Percentiles rank a stretch among this genome's conserved stretches.
Evolutionary conservation across 2,888 invertebrate species (phyloP).

Genomic region (Limenitis camilla): DNA sequence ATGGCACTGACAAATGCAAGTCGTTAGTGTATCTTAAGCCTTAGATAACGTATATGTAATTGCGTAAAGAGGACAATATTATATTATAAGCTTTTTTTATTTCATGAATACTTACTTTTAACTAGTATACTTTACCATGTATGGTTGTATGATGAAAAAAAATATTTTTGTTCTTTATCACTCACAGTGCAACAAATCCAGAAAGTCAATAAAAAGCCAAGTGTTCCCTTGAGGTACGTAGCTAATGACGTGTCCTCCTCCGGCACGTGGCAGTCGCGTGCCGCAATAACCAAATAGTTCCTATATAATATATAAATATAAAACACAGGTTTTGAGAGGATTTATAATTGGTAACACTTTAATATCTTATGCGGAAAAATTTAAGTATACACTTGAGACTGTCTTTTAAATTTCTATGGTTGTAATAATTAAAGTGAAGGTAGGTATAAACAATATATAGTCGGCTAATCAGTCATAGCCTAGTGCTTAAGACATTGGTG

Average conservation of each 20-base stretch:
- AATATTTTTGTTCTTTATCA: constrained; percentile 4
- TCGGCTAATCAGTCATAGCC: too few species aligned
- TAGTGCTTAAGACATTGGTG: too few species aligned
- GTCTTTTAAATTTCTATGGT: background rate
- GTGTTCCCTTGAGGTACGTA: constrained; percentile 47
- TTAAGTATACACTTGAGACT: constrained; percentile 2
- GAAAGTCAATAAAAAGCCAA: constrained; percentile 34
- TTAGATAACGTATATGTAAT: background rate
- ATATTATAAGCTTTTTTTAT: too few species aligned
- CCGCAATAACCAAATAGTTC: constrained; percentile 47
- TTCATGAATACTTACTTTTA: too few species aligned
- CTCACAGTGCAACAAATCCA: constrained; percentile 17
- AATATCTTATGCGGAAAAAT: constrained; percentile 7
- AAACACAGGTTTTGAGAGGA: constrained; percentile 12
- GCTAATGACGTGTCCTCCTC: constrained; percentile 65
- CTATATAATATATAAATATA: constrained; percentile 19
- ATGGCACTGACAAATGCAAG: constrained; percentile 23
- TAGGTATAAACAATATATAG: too few species aligned
- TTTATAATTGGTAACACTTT: constrained; percentile 15
- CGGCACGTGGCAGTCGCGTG: constrained; percentile 64
- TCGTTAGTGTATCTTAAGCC: constrained; percentile 12
- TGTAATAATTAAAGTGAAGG: too few species aligned
- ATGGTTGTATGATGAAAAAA: too few species aligned
- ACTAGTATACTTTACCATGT: too few species aligned
- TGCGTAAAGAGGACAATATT: background rate